Evolutionary conservation across 2,797 vertebrate genomes (phyloP), one percentile per base, ranked within the genome.

Genomic region (Graptemys geographica): DNA sequence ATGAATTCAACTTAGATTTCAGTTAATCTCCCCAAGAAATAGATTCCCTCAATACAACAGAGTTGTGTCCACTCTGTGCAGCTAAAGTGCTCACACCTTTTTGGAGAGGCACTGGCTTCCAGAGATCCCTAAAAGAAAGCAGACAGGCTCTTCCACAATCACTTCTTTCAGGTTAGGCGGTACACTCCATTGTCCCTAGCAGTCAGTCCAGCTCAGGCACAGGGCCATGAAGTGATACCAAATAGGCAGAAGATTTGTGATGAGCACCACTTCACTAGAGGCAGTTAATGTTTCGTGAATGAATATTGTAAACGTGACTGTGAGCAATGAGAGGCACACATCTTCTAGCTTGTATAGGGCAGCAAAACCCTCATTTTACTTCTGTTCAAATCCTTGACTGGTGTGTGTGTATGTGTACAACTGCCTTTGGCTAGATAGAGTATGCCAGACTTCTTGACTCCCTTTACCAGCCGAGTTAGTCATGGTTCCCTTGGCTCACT

Each of bases 241-340:
- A 31, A 1, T 3, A 41, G 51, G 65, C 88, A 21, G 52, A 53
- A 72, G 23, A 52, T 10, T 12, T 83, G 55, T 25, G 15, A 25
- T 47, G 37, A 12, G 27, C 25, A 8, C 25, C 74, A 78, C 12
- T 78, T 47, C 28, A 78, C 41, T 47, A 78, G 25, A 47, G 44
- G 44, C 74, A 47, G 25, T 78, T 78, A 78, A 47, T 78, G 25
- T 47, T 76, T 47, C 4, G 3, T 47, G 44, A 78, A 27, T 31
- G 19, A 72, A 11, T 41, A 23, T 37, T 41, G 10, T 47, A 78
- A 78, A 28, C 11, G 8, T 80, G 41, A 5, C 49, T 0, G 1
- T n/a, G 28, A 83, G 23, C 9, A 88, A n/a, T 44, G 8, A 90
- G 83, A 47, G 10, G 2, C 33, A 25, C 0, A 0, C 7, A 1